Evolutionary conservation across 2,113 vertebrate species (phyloP).

Genomic region (Odobenus rosmarus): DNA sequence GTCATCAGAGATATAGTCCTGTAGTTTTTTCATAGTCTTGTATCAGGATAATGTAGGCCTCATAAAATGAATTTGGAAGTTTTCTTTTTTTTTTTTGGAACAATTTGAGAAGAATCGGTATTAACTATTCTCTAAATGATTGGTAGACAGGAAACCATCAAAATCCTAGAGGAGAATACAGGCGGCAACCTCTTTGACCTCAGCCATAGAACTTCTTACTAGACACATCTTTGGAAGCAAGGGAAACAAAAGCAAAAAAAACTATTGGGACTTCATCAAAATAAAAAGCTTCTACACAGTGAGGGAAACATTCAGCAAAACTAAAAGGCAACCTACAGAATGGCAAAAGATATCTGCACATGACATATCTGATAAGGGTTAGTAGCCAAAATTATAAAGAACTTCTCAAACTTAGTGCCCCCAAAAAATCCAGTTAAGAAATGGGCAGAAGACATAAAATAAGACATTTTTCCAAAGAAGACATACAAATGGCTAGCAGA

Average conservation of each 20-base stretch:
- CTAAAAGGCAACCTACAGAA: neutral
- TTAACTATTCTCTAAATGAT: neutral
- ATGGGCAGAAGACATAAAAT: neutral
- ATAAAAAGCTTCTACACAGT: neutral
- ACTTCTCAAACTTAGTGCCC: neutral
- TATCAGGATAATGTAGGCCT: neutral
- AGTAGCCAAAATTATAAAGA: neutral
- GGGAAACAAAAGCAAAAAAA: neutral
- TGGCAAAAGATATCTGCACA: neutral
- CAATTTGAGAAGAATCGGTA: neutral
- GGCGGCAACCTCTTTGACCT: neutral
- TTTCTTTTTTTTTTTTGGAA: neutral
- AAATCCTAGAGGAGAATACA: neutral
- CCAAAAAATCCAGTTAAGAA: neutral
- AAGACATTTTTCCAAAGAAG: neutral
- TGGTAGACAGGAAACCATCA: neutral
- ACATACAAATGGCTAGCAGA: neutral
- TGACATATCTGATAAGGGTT: neutral
- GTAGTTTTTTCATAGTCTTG: neutral
- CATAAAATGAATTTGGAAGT: neutral
- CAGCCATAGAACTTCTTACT: neutral
- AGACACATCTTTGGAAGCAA: neutral
- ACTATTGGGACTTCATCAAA: neutral
- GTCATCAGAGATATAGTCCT: neutral
- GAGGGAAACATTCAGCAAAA: neutral